Base-by-base conservation (phyloP, 2,888 invertebrate species). In the Orthosia gracilis region DNA sequence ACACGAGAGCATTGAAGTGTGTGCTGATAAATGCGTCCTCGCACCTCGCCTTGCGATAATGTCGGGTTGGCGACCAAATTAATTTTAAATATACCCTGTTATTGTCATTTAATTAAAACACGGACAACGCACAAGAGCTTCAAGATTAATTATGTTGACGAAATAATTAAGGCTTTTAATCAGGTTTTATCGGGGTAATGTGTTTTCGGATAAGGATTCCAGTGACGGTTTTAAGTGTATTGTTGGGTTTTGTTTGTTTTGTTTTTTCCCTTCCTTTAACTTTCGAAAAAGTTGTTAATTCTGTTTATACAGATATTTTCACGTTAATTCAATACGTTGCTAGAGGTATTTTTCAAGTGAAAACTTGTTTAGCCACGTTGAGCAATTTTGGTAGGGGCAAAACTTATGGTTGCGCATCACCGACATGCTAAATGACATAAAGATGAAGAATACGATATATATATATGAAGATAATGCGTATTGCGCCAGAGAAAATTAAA, bases 1-100 rank as follows among this genome's bases (percentile, higher is more conserved):
- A 93, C 94, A 92, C 89, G 89, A 92, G 93, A 91, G 94, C 93
- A 91, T 92, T 95, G 92, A 90, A 96, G 96, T 94, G 94, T 93
- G 90, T 87, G 77, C 90, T 94, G 94, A 95, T 95, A 94, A 94
- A 94, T 93, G 89, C 91, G 91, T 91, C 89, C 91, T 93, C 89
- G 86, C 86, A 91, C 90, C 90, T 94, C 86, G 77, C 87, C 89
- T 90, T 85, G 84, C 87, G 92, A 93, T 94, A 92, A 92, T 90
- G 91, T 90, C 86, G 89, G 90, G 89, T 88, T 91, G 87, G 88
- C 87, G 88, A 88, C 87, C 83, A 93, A 94, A 94, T 94, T 94
- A 94, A 94, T 93, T 94, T 94, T 90, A 94, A 95, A 93, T 90
- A 92, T 90, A 89, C 86, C 88, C 88, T 90, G 92, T 92, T 91